A percentile compares a stretch with the other conserved stretches of the same genome.
These are phyloP conservation scores for Yponomeuta evonymella DNA, from an alignment of 2,888 invertebrate species.

Conservation along the genomic window DNA sequence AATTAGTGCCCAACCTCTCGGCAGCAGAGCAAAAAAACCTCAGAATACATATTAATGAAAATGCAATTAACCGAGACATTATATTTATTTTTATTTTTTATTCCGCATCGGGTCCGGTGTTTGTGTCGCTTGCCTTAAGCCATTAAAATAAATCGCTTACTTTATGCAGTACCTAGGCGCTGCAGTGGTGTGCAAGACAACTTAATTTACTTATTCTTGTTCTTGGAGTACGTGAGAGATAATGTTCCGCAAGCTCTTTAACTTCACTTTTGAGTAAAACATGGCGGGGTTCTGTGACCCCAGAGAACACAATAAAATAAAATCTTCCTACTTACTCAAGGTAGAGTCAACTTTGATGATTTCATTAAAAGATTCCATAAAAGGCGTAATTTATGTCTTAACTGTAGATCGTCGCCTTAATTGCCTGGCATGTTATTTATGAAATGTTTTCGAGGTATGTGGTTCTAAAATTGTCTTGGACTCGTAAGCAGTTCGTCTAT, in stretches of 20 bases:
- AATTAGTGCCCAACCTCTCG: slow-evolving; percentile 34
- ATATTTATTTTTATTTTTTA: slow-evolving; percentile 35
- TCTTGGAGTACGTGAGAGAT: slow-evolving; percentile 25
- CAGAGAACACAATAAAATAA: background rate
- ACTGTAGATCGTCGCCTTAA: background rate
- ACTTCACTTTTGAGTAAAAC: background rate
- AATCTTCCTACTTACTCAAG: background rate
- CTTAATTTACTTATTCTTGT: slow-evolving; percentile 41
- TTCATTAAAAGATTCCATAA: background rate
- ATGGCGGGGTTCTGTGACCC: background rate
- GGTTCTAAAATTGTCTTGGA: slow-evolving; percentile 15
- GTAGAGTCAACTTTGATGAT: background rate
- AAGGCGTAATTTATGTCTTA: background rate
- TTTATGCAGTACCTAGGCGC: slow-evolving; percentile 38
- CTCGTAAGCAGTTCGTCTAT: slow-evolving; percentile 39
- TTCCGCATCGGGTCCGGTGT: slow-evolving; percentile 34
- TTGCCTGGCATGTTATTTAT: background rate
- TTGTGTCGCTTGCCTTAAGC: slow-evolving; percentile 28
- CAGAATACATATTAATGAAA: slow-evolving; percentile 41
- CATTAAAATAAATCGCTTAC: slow-evolving; percentile 45
- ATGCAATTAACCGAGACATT: slow-evolving; percentile 41
- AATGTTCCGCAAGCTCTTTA: slow-evolving; percentile 25
- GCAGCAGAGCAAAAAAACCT: slow-evolving; percentile 26
- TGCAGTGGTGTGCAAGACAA: slow-evolving; percentile 30
- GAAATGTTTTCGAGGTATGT: background rate